Evolutionary conservation across 2,888 invertebrate species (phyloP), one percentile per base, ranked within the genome.

Genomic region (Hemithea aestivaria): DNA sequence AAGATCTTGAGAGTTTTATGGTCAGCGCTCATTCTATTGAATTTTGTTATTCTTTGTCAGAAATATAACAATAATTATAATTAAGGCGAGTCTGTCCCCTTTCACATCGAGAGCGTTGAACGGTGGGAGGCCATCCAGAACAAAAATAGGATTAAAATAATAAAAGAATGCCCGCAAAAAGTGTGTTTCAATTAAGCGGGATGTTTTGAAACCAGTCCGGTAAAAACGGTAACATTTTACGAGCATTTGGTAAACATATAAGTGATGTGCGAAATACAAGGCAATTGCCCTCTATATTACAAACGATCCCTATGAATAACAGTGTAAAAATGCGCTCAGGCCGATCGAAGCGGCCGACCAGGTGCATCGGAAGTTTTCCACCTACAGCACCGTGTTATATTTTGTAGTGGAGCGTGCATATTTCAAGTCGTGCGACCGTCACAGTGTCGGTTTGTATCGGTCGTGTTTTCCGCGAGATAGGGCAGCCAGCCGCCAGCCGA

Each of bases 401-500:
- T n/a, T 29, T 34, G 22, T 30, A 29, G 28, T 42, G 26, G 32
- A 45, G 35, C 26, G 30, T 7, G 32, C 9, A 9, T 36, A 26
- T 27, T 20, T 40, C 41, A 40, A 27, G 33, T 48, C 37, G 45
- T 31, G 45, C 34, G 37, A 12, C 33, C 45, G 45, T 45, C 58
- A 56, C 61, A 31, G 52, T 51, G 35, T 23, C 29, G 34, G 44
- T 23, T 11, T 32, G 35, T 51, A 52, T 51, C 45, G 47, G 40
- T 33, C 38, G 43, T 30, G 53, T 48, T 53, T 41, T 39, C 37
- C 35, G 53, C 51, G 50, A 50, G 57, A 58, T 62, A 68, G 63
- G 62, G 5, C 5, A 5, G 16, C 16, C 16, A 5, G n/a, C n/a
- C n/a, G n/a, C n/a, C n/a, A n/a, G n/a, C n/a, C n/a, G n/a, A n/a